Conservation (phyloP, 2,888 invertebrate genomes). For the Acleris holmiana region DNA sequence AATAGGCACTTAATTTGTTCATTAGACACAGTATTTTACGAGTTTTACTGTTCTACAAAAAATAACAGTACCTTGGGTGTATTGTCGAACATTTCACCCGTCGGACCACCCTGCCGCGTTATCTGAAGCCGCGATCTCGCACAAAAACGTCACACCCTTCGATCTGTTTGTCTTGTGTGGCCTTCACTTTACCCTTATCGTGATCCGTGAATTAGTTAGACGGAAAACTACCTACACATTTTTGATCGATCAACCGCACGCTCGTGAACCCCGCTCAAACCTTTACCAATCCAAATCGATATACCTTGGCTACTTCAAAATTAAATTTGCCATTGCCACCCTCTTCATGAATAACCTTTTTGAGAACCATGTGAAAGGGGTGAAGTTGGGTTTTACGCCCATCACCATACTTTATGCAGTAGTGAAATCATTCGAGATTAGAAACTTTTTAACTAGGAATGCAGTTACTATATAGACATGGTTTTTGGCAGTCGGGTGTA, state of each 20-base stretch:
- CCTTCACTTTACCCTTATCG: slow-evolving; percentile 70
- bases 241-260: slow-evolving; percentile 27
- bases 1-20: too few relatives aligned
- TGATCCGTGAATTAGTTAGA: slow-evolving; percentile 53
- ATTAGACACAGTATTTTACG: too few relatives aligned
- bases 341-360: neutral
- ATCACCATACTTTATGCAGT: neutral
- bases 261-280: neutral
- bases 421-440: neutral
- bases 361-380: neutral
- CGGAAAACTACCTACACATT: slow-evolving; percentile 13
- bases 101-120: slow-evolving; percentile 70
- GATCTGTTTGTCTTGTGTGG: slow-evolving; percentile 76
- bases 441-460: neutral
- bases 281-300: neutral
- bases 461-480: too few relatives aligned
- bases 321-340: neutral
- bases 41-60: slow-evolving; percentile 1
- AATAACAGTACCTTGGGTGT: slow-evolving; percentile 38
- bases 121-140: slow-evolving; percentile 66
- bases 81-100: slow-evolving; percentile 43
- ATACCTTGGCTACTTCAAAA: neutral
- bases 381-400: neutral
- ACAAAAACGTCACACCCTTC: slow-evolving; percentile 72
- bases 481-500: too few relatives aligned